phyloP scores from a whole-genome alignment of 2,797 vertebrate species.

The Otus scops region DNA sequence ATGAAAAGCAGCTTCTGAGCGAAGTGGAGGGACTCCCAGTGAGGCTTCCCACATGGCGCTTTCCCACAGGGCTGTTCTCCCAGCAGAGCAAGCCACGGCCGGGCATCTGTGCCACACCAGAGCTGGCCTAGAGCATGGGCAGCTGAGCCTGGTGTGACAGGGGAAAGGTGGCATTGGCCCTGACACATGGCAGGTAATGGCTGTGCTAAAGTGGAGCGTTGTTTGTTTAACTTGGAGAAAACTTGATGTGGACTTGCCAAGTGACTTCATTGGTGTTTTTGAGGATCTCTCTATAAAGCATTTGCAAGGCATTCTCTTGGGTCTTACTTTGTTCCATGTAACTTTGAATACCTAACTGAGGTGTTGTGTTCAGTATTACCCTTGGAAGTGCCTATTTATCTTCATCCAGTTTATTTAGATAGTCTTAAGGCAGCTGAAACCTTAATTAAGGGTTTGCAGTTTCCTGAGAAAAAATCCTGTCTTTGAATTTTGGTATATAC shows the following conservation, averaged over 20 bases:
- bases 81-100: background rate
- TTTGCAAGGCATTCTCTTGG: background rate
- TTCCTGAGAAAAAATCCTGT: background rate
- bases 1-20: rapidly evolving
- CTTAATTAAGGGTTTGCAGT: background rate
- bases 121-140: background rate
- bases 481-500: background rate
- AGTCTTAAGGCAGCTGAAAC: background rate
- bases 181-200: no score
- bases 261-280: background rate
- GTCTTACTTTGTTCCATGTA: background rate
- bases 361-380: background rate
- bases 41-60: background rate
- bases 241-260: background rate
- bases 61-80: background rate
- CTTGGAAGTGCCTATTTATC: background rate
- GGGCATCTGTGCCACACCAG: background rate
- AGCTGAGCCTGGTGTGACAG: background rate
- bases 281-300: background rate
- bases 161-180: background rate
- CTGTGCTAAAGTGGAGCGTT: rapidly evolving
- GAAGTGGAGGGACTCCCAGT: background rate
- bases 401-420: background rate
- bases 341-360: background rate
- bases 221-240: background rate